Base-by-base conservation (phyloP, 1,140 invertebrate genomes). In the Cheumatopsyche charites region DNA sequence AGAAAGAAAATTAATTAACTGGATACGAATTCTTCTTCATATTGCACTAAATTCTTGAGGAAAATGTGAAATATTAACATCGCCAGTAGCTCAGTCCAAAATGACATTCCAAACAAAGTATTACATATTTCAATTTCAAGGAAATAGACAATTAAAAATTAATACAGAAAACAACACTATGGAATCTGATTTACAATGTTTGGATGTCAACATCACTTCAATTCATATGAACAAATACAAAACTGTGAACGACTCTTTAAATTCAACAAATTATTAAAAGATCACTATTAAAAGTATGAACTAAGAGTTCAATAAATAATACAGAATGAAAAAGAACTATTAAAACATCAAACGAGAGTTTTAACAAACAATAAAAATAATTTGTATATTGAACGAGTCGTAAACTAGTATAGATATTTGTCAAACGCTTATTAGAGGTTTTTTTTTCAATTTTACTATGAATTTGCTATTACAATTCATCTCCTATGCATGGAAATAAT, bases 51-150 rank as follows among this genome's bases (percentile, higher is more conserved):
- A 36, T 4, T 4, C 3, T 36, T 9, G 9, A 66, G 21, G 13
- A 66, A 66, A 29, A 62, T 15, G 15, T 23, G 36, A 36, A 21
- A 62, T 36, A 9, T 6, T 1, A 47, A 47, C 23, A 26, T 71
- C 69, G 69, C 68, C 73, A 68, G 36, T 45, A 74, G 73, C 73
- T 74, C 73, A 71, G 63, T 71, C 73, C 66, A 41, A 74, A 68
- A 71, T 71, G 73, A 75, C 73, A 29, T 55, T 70, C 67, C 67
- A 62, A 72, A 72, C 47, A 29, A 72, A 71, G 52, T n/a, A n/a
- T n/a, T n/a, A 15, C 19, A 52, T 17, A 62, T 62, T 71, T 36
- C 9, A 36, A 3, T 36, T 36, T 36, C 29, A 49, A 5, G 2
- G 45, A 49, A 49, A 5, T 49, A 15, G 13, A 13, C 45, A 19